A percentile compares a stretch with the other conserved stretches of the same genome.
phyloP scores from a whole-genome alignment of 2,797 vertebrate genomes.

The Enteromius mattozi region DNA sequence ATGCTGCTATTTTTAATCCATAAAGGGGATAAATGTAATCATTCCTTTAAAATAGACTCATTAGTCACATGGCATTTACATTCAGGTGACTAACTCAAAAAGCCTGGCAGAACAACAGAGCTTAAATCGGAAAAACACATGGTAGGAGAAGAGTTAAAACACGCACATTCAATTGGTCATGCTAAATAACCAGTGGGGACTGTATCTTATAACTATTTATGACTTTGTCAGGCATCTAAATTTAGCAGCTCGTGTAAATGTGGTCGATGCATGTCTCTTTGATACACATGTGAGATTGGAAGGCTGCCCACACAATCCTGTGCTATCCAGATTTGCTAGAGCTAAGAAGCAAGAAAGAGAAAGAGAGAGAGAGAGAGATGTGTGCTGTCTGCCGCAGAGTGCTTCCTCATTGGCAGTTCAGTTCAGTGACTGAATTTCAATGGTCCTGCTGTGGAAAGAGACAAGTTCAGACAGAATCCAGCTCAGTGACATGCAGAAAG shows the following conservation, averaged over 20 bases:
- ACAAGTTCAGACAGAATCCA: constrained; percentile 59
- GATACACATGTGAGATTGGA: constrained; percentile 73
- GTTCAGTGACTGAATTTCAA: constrained; percentile 61
- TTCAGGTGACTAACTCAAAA: constrained; percentile 6
- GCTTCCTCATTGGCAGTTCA: constrained; percentile 64
- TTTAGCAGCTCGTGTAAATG: constrained; percentile 65
- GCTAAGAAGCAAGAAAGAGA: constrained; percentile 38
- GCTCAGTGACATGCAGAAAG: constrained; percentile 4
- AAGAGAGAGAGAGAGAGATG: constrained; percentile 13
- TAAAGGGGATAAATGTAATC: neutral
- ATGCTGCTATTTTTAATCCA: constrained; percentile 14
- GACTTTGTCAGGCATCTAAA: constrained; percentile 64
- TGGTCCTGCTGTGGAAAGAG: constrained; percentile 62
- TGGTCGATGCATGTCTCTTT: constrained; percentile 68
- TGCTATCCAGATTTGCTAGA: constrained; percentile 64
- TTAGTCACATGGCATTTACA: neutral
- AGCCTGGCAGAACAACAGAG: neutral
- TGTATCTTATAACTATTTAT: constrained; percentile 60
- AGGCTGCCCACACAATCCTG: constrained; percentile 66
- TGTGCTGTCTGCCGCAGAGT: constrained; percentile 66
- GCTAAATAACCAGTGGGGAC: constrained; percentile 31
- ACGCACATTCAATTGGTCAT: constrained; percentile 9
- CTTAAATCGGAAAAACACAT: neutral
- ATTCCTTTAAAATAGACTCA: neutral
- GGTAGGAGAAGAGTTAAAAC: neutral